Percentiles rank a stretch among this genome's conserved stretches.
Evolutionary conservation across 1,140 invertebrate species (phyloP).

Genomic region (Pogonomyrmex californicus): DNA sequence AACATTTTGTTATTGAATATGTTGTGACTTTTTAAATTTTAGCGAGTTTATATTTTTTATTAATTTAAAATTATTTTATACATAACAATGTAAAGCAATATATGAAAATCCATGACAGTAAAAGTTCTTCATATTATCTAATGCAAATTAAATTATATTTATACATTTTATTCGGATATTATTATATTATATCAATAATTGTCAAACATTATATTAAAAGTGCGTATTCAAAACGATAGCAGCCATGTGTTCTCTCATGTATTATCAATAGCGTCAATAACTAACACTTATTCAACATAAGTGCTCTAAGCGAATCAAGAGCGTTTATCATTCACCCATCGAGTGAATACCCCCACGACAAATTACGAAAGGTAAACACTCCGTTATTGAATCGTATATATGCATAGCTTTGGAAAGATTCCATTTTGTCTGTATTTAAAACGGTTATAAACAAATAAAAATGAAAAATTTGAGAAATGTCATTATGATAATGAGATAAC

Average conservation of each 20-base stretch:
- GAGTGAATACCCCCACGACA: not conserved
- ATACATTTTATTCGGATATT: not conserved
- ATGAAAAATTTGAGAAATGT: not conserved
- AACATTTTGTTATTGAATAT: not conserved
- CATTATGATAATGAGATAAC: not conserved
- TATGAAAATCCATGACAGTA: not conserved
- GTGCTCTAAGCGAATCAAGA: conserved; percentile 27
- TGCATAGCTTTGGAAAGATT: conserved; percentile 5
- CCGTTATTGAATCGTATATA: not conserved
- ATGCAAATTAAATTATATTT: not conserved
- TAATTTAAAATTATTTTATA: conserved; percentile 1
- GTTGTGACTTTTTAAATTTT: not conserved
- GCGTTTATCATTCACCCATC: not conserved
- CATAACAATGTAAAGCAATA: not conserved
- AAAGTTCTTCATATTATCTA: not conserved
- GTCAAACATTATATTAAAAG: not conserved
- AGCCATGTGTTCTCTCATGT: not conserved
- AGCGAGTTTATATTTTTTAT: not conserved
- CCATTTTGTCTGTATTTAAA: not conserved
- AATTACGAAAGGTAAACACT: conserved; percentile 14
- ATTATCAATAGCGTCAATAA: conserved; percentile 40
- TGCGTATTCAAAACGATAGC: not conserved
- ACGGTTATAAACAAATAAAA: not conserved
- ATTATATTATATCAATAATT: conserved; percentile 2
- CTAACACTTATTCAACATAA: conserved; percentile 29